Evolutionary conservation across 2,888 invertebrate species (phyloP), one percentile per base, ranked within the genome.

Genomic region (Tachina fera): DNA sequence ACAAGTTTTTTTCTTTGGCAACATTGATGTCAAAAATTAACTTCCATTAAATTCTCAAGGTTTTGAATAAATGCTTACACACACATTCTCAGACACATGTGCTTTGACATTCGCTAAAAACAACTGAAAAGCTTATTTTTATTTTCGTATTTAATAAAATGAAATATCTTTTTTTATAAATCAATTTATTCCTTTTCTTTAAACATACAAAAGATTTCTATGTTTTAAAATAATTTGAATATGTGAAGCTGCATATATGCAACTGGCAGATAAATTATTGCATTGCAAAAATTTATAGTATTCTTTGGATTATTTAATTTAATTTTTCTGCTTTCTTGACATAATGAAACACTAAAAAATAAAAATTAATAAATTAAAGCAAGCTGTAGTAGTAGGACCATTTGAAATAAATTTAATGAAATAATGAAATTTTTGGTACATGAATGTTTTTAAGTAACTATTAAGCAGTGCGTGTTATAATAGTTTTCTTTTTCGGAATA

Each of bases 41-140:
- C n/a, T n/a, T n/a, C n/a, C 31, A 31, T 22, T 22, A 61, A 61
- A 5, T n/a, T 16, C 19, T 14, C 41, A 41, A 61, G 61, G 39
- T 39, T 9, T 4, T 0, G 41, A 9, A 39, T 31, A 60, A 41
- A 41, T 61, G 43, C 16, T 11, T 43, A 16, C 47, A 1, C 53
- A 53, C 16, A 60, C 47, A 72, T 16, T 45, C 43, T 22, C 31
- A 60, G 43, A 53, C 45, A 71, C 45, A 53, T 71, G 39, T 43
- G 14, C 3, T 13, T 53, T 53, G 63, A 63, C 53, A 71, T 41
- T 19, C 53, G 11, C 47, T 39, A 47, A 61, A 81, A 75, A 70
- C 81, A 75, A 75, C 61, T 75, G 49, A 80, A 39, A 61, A 81
- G 51, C 74, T 81, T 74, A 81, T 81, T 81, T 68, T 75, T 75